These are phyloP conservation scores for Nautilus pompilius DNA, from an alignment of 1,140 invertebrate genomes.

Conservation along the genomic window DNA sequence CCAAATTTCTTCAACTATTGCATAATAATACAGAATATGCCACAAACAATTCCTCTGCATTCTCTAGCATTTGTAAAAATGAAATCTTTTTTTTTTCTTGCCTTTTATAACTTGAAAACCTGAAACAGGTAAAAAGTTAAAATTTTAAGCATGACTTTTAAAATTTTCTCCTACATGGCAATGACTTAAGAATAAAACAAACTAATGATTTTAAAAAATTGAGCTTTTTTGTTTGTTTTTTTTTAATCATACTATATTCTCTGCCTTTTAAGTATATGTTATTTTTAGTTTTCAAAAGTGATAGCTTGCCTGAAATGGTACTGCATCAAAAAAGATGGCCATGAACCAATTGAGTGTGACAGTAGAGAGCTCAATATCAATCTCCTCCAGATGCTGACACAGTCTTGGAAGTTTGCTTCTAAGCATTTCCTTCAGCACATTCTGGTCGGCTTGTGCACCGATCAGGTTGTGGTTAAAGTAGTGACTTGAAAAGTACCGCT, in stretches of 20 bases:
- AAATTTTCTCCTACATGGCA: background rate
- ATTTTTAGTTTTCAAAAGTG: conserved; percentile 5
- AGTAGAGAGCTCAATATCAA: conserved; percentile 60
- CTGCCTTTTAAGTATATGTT: no score
- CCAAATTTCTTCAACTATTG: no score
- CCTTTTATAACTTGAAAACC: no score
- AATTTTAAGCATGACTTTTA: no score
- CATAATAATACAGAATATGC: no score
- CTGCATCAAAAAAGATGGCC: conserved; percentile 60
- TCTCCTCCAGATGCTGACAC: conserved; percentile 53
- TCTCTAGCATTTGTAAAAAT: no score
- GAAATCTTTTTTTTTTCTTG: no score
- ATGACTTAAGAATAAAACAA: background rate
- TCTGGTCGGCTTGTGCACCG: conserved; percentile 60
- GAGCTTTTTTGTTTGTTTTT: no score
- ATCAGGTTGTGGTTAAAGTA: conserved; percentile 60
- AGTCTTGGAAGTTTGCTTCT: conserved; percentile 55
- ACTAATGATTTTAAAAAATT: background rate
- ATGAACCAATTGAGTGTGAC: conserved; percentile 62
- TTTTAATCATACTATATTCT: background rate
- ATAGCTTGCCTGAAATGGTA: conserved; percentile 57
- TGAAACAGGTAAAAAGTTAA: no score
- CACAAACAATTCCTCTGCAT: no score
- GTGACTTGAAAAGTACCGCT: conserved; percentile 56
- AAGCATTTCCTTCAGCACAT: conserved; percentile 58